phyloP scores from a whole-genome alignment of 1,140 invertebrate species.

The Dreissena polymorpha region DNA sequence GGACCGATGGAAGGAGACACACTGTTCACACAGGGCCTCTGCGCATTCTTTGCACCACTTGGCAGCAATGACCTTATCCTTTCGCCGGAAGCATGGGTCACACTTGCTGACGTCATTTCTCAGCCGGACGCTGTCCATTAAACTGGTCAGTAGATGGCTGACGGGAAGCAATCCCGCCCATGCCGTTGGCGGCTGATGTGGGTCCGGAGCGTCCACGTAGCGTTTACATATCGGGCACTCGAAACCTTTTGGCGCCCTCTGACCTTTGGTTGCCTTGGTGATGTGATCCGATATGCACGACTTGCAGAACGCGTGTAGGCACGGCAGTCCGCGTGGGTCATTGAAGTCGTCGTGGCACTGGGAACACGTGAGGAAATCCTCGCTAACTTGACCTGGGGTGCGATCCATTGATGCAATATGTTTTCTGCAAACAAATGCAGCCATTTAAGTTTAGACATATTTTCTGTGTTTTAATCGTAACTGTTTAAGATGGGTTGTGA shows the following conservation, averaged over 20 bases:
- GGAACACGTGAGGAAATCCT: slow-evolving; percentile 69
- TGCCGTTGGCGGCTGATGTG: slow-evolving; percentile 25
- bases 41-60: slow-evolving; percentile 61
- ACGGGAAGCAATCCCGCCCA: slow-evolving; percentile 60
- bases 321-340: slow-evolving; percentile 68
- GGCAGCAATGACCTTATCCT: slow-evolving; percentile 47
- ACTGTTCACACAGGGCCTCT: slow-evolving; percentile 55
- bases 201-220: slow-evolving; percentile 50
- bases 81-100: slow-evolving; percentile 56
- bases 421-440: too few relatives aligned
- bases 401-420: neutral
- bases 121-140: slow-evolving; percentile 59
- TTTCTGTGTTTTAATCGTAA: too few relatives aligned
- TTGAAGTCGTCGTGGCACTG: slow-evolving; percentile 70
- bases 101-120: slow-evolving; percentile 57
- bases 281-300: slow-evolving; percentile 84
- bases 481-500: too few relatives aligned
- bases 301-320: slow-evolving; percentile 76
- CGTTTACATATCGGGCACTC: slow-evolving; percentile 61
- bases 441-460: too few relatives aligned
- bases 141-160: slow-evolving; percentile 63
- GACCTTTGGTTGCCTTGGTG: slow-evolving; percentile 80
- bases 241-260: slow-evolving; percentile 52
- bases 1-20: slow-evolving; percentile 50
- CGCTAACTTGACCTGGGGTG: slow-evolving; percentile 44